Conservation (phyloP, 1,140 invertebrate genomes). For the Pogonognathellus flavescens region DNA sequence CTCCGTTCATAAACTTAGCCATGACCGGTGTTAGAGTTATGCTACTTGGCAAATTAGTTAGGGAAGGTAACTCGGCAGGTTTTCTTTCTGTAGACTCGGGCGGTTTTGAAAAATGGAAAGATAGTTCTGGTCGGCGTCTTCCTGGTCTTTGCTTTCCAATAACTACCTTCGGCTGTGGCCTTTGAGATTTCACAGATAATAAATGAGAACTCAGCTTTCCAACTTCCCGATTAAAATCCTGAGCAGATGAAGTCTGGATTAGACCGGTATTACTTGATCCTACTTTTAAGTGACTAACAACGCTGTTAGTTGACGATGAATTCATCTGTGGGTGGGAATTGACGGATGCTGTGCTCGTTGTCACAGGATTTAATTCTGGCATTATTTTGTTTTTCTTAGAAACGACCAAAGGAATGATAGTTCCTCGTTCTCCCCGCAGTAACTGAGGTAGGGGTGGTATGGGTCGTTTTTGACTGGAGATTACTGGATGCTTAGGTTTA, state of each 20-base stretch:
- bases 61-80: neutral
- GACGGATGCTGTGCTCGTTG: neutral
- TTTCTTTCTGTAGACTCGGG: neutral
- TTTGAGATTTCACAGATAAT: neutral
- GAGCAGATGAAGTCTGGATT: neutral
- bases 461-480: neutral
- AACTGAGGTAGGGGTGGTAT: neutral
- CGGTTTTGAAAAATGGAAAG: constrained; percentile 8
- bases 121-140: neutral
- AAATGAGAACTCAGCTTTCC: neutral
- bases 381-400: constrained; percentile 28
- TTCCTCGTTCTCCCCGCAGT: neutral
- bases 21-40: constrained; percentile 38
- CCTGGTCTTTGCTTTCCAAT: neutral
- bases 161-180: neutral
- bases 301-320: neutral
- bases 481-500: neutral
- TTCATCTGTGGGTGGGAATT: neutral
- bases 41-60: neutral
- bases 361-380: constrained; percentile 20
- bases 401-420: neutral
- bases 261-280: neutral
- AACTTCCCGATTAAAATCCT: neutral
- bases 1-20: constrained; percentile 18
- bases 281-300: neutral